Conservation (phyloP, 2,888 invertebrate genomes). For the Anthophora plumipes region DNA sequence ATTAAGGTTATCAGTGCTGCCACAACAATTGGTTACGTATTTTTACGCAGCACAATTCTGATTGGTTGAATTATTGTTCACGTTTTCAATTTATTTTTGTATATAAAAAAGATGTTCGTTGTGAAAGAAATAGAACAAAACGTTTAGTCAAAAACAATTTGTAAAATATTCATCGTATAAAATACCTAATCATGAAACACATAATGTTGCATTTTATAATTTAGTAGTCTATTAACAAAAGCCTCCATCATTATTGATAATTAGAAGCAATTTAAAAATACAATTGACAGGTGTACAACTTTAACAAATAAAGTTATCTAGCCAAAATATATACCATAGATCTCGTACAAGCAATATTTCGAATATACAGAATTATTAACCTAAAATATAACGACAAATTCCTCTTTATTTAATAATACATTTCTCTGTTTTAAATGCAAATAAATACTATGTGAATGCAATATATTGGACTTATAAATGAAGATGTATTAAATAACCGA, state of each 20-base stretch:
- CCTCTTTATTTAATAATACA: no score
- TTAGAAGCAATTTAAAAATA: background rate
- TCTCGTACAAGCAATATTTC: no score
- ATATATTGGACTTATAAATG: background rate
- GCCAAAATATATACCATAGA: no score
- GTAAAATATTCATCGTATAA: background rate
- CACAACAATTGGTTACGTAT: background rate
- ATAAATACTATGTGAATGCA: background rate
- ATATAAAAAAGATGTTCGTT: background rate
- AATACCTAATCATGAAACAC: background rate
- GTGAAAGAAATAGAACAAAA: background rate
- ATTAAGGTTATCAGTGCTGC: constrained; percentile 1
- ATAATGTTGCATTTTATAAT: background rate
- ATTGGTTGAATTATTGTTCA: background rate
- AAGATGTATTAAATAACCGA: background rate
- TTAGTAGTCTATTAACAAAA: background rate
- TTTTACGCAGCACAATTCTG: background rate
- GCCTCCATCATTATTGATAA: background rate
- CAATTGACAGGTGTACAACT: background rate
- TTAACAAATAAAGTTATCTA: background rate
- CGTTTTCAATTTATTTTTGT: background rate
- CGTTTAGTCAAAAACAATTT: background rate
- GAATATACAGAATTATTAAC: no score
- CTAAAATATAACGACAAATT: no score
- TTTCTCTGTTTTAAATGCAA: background rate